Evolutionary conservation across 2,888 invertebrate genomes (phyloP).

Genomic region (Tenodera sinensis): DNA sequence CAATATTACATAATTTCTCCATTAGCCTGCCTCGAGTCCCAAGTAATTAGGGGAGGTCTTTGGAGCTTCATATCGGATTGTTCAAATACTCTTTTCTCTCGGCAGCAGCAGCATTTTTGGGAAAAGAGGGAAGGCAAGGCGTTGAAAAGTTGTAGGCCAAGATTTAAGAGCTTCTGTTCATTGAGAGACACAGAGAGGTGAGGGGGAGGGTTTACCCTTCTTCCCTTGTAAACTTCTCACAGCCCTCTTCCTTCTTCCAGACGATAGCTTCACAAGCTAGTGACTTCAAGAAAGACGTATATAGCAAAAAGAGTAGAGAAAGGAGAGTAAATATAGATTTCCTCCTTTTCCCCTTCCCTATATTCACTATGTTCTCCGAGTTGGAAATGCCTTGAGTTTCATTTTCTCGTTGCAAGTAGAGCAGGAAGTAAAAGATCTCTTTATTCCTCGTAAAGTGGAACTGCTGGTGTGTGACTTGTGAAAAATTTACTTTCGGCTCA

Average conservation of each 20-base stretch:
- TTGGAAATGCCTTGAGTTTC: neutral
- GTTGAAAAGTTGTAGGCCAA: neutral
- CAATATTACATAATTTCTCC: neutral
- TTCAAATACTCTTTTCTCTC: neutral
- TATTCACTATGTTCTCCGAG: slow-evolving; percentile 2
- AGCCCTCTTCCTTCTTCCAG: neutral
- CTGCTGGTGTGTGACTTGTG: neutral
- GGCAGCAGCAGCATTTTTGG: neutral
- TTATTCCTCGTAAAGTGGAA: neutral
- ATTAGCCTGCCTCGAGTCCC: neutral
- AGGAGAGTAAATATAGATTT: neutral
- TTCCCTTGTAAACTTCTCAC: neutral
- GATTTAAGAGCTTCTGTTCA: neutral
- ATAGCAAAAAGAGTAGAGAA: neutral
- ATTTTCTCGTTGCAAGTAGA: neutral
- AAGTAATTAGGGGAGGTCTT: neutral
- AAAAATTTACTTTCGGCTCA: neutral
- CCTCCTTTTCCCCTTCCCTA: neutral
- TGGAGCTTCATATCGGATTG: neutral
- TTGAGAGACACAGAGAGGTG: neutral
- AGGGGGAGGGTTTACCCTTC: neutral
- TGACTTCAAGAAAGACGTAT: neutral
- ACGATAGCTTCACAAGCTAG: neutral
- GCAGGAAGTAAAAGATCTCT: neutral
- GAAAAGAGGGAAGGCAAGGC: neutral